Percentiles rank a stretch among this genome's conserved stretches.
Conservation (phyloP, 2,113 vertebrate species). For the Todiramphus chloris region DNA sequence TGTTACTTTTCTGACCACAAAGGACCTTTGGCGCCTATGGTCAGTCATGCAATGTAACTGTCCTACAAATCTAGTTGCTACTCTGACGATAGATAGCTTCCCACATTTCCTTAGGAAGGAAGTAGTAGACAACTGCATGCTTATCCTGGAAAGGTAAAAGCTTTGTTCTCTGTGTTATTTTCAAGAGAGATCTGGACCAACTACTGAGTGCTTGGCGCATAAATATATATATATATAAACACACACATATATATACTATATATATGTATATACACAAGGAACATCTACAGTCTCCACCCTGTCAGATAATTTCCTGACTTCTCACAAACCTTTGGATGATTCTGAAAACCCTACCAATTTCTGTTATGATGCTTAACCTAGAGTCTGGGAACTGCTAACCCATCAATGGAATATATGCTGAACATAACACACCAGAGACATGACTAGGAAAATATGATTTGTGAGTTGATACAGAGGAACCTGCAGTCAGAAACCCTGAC, state of each 20-base stretch:
- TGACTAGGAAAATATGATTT: not conserved
- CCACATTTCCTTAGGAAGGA: not conserved
- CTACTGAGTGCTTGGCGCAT: not conserved
- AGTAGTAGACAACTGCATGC: not conserved
- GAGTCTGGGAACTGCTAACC: not conserved
- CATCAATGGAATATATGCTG: not conserved
- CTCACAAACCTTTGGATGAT: not conserved
- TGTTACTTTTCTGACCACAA: not conserved
- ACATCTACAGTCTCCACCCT: not conserved
- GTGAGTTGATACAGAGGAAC: not conserved
- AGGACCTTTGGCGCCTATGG: not conserved
- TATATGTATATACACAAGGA: not conserved
- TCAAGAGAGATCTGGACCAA: not conserved
- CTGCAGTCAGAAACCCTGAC: not conserved
- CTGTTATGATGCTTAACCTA: not conserved
- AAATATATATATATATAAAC: not conserved
- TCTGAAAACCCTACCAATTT: not conserved
- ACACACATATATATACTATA: no score
- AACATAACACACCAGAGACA: not conserved
- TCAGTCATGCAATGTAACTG: not conserved
- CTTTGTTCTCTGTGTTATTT: not conserved
- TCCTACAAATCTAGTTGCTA: not conserved
- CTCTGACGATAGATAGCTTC: not conserved
- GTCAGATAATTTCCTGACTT: not conserved
- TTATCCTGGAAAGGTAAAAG: not conserved